A percentile compares a stretch with the other conserved stretches of the same genome.
These are phyloP conservation scores for Nymphalis io DNA, from an alignment of 1,140 invertebrate genomes.

Conservation along the genomic window DNA sequence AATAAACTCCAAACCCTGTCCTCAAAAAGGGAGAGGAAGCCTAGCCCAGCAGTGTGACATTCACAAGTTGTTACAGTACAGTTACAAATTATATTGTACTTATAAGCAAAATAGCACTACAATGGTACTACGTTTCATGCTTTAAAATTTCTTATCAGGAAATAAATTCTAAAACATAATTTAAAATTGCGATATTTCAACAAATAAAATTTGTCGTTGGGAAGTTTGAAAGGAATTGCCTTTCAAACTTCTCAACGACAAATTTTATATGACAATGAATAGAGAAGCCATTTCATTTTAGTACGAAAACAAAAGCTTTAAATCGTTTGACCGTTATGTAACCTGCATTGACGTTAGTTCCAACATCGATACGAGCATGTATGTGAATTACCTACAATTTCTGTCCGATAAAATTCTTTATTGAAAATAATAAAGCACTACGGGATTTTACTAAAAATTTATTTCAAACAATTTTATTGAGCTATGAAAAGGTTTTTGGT, in stretches of 20 bases:
- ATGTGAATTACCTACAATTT: slow-evolving; percentile 4
- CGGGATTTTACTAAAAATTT: background rate
- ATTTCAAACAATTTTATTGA: slow-evolving; percentile 1
- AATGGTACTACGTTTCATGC: too few relatives aligned
- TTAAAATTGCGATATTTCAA: background rate
- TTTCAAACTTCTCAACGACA: background rate
- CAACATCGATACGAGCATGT: slow-evolving; percentile 1
- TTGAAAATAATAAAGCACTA: slow-evolving; percentile 2
- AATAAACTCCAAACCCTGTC: too few relatives aligned
- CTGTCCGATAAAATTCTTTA: slow-evolving; percentile 1
- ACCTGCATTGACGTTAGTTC: slow-evolving; percentile 4
- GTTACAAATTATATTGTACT: too few relatives aligned
- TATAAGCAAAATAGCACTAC: too few relatives aligned
- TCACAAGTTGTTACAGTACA: too few relatives aligned
- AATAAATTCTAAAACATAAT: too few relatives aligned
- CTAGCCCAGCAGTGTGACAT: too few relatives aligned
- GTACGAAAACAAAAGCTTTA: slow-evolving; percentile 5
- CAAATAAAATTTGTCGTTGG: background rate
- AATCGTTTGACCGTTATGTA: slow-evolving; percentile 2
- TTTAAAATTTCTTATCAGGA: too few relatives aligned
- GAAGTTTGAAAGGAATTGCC: too few relatives aligned
- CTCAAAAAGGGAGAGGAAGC: too few relatives aligned
- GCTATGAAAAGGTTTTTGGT: background rate
- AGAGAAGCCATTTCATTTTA: slow-evolving; percentile 3
- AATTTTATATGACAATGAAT: slow-evolving; percentile 6